These are phyloP conservation scores for Catharus ustulatus DNA, from an alignment of 2,797 vertebrate species.

Conservation along the genomic window DNA sequence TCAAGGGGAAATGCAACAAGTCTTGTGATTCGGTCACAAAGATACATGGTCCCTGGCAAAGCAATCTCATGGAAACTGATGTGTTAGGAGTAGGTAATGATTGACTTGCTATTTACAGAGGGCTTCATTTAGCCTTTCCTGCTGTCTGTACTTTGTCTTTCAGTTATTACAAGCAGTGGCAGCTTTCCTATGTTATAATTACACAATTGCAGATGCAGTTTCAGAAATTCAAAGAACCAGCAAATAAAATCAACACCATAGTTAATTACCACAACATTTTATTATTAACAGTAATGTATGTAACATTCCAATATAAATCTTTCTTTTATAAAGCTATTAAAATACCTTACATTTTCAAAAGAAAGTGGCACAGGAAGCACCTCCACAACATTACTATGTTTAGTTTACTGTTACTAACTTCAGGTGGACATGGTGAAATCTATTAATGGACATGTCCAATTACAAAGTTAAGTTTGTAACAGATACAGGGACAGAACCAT, in stretches of 20 bases:
- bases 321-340: not conserved
- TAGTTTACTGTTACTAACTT: not conserved
- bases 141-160: not conserved
- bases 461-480: not conserved
- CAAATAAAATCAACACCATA: not conserved
- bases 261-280: not conserved
- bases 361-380: not conserved
- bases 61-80: not conserved
- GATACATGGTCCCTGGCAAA: not conserved
- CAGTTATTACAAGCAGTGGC: not conserved
- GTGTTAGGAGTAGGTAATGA: conserved; percentile 7
- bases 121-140: not conserved
- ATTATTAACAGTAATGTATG: not conserved
- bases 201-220: not conserved
- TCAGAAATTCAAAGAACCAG: not conserved
- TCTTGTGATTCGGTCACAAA: not conserved
- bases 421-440: not conserved
- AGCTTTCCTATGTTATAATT: not conserved
- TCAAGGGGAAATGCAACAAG: not conserved
- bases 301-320: not conserved
- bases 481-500: not conserved
- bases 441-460: not conserved
- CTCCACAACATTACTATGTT: not conserved
- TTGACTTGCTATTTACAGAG: conserved; percentile 34
- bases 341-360: not conserved